Conservation (phyloP, 2,113 vertebrate genomes). For the Pogona vitticeps region DNA sequence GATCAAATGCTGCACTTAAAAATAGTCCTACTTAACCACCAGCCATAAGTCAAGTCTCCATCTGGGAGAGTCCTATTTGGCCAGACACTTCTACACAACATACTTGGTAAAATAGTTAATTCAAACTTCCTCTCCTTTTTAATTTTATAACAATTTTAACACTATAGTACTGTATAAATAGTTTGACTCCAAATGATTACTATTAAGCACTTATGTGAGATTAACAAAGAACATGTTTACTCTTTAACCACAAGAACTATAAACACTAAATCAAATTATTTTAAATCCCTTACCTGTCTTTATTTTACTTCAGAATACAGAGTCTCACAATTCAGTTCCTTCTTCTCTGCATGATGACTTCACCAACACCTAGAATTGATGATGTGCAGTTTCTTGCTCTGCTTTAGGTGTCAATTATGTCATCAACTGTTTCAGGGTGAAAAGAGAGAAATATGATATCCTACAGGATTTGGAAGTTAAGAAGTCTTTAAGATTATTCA, state of each 20-base stretch:
- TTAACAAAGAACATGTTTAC: constrained; percentile 22
- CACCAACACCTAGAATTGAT: neutral
- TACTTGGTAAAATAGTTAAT: neutral
- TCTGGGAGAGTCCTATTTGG: neutral
- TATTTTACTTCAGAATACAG: neutral
- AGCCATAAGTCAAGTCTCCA: neutral
- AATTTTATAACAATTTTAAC: neutral
- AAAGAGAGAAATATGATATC: constrained; percentile 5
- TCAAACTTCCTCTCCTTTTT: constrained; percentile 1
- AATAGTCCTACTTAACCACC: neutral
- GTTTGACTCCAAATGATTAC: neutral
- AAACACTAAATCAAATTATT: constrained; percentile 3
- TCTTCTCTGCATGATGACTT: constrained; percentile 20
- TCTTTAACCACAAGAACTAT: constrained; percentile 14
- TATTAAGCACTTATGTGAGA: constrained; percentile 11
- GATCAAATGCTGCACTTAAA: neutral
- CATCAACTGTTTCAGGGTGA: constrained; percentile 42
- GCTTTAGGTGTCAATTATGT: constrained; percentile 51
- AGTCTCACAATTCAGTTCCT: constrained; percentile 5
- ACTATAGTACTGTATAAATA: neutral
- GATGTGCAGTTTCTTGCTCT: constrained; percentile 35
- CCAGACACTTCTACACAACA: neutral
- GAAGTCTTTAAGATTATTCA: constrained; percentile 40
- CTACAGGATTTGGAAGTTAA: constrained; percentile 33
- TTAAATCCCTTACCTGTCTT: constrained; percentile 15